phyloP scores from a whole-genome alignment of 2,113 vertebrate genomes.

The Gobius niger region DNA sequence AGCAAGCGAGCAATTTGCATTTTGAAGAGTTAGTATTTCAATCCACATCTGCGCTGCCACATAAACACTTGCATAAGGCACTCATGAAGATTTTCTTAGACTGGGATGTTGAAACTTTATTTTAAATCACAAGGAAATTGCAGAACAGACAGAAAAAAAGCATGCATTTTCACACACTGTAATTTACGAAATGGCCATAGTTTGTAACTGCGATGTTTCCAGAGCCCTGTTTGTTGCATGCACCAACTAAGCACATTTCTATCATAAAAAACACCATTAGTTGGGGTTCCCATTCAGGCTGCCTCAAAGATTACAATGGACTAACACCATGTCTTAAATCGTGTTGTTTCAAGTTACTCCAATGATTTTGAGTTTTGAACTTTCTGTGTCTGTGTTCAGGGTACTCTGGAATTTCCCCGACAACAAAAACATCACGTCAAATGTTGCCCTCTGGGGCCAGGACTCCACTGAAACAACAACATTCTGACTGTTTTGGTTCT shows the following conservation, averaged over 20 bases:
- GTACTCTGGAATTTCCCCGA: too few species aligned
- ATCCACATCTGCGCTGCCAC: neutral
- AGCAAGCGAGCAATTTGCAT: neutral
- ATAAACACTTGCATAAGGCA: neutral
- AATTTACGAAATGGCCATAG: neutral
- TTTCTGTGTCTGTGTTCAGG: too few species aligned
- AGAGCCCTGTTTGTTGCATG: neutral
- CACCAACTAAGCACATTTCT: neutral
- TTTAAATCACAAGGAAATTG: neutral
- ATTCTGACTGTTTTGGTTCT: too few species aligned
- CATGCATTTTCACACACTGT: neutral
- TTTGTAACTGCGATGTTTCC: neutral
- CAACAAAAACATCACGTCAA: too few species aligned
- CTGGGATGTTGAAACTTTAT: neutral
- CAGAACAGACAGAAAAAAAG: neutral
- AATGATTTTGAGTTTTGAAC: too few species aligned
- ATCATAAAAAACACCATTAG: neutral
- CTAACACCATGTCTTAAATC: too few species aligned
- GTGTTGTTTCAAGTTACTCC: too few species aligned
- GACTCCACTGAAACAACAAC: too few species aligned
- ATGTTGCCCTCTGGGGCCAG: too few species aligned
- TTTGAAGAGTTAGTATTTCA: constrained; percentile 4
- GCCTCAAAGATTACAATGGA: too few species aligned
- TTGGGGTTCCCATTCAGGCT: neutral
- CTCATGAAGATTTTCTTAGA: neutral